Base-by-base conservation (phyloP, 2,797 vertebrate species). In the Ambastaia sidthimunki region DNA sequence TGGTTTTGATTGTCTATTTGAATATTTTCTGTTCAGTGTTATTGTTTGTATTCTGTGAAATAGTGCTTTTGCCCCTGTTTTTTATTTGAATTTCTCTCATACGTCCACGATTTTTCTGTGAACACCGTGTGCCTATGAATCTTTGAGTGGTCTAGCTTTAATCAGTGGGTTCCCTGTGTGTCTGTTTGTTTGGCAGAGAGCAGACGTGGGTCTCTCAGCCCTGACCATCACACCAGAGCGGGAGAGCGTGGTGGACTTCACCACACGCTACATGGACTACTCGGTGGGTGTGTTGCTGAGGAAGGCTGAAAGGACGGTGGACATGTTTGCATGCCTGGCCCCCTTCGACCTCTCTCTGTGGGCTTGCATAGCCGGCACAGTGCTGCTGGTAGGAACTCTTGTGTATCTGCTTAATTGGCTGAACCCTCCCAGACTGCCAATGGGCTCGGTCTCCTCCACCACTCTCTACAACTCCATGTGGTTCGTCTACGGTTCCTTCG, bases 391-490 rank as follows among this genome's bases (percentile, higher is more conserved):
- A 54, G 98, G 97, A 80, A 94, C 98, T 31, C 92, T 99, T 85
- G 97, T 99, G 71, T 99, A 99, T 90, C 93, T 99, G 85, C 92
- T 99, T 80, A 99, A 99, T 90, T 98, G 97, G 97, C 94, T 99
- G 81, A 98, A 98, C 88, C 97, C 98, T 0, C 97, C 97, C 0
- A 94, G 97, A n/a, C 93, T 98, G 55, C 97, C 97, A 86, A 98
- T 98, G 97, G 97, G 97, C 84, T 96, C 96, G 0, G 95, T 99
- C 91, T 98, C 97, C 1, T 97, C 97, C 3, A 99, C 97, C 16
- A 98, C 97, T 0, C 96, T 99, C 76, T 98, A 98, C 90, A 98
- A 98, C 88, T 99, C 98, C 90, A 98, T 99, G 97, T 99, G 98
- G 98, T 97, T 99, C 71, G 98, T 99, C 78, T 99, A 99, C 0